A percentile compares a stretch with the other conserved stretches of the same genome.
Evolutionary conservation across 2,797 vertebrate genomes (phyloP).

Genomic region (Protosalanx chinensis): DNA sequence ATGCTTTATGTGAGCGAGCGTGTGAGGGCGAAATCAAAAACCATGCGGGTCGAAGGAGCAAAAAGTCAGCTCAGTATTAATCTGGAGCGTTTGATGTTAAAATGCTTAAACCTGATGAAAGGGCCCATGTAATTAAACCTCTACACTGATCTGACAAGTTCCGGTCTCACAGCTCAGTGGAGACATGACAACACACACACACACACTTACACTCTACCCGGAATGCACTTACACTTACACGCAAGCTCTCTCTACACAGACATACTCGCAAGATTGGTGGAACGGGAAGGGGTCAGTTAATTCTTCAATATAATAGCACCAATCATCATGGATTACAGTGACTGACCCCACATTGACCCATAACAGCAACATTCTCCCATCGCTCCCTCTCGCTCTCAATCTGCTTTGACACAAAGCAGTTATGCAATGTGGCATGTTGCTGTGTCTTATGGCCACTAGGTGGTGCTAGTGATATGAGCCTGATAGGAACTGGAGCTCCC

Average conservation of each 20-base stretch:
- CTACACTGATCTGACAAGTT: constrained; percentile 23
- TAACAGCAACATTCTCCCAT: neutral
- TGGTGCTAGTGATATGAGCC: constrained; percentile 42
- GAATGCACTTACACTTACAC: neutral
- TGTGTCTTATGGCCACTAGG: constrained; percentile 53
- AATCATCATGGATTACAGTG: neutral
- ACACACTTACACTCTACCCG: too few relatives aligned
- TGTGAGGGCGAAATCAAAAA: neutral
- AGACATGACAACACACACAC: constrained; percentile 8
- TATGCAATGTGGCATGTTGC: neutral
- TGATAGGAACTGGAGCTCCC: too few relatives aligned
- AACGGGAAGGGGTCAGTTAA: neutral
- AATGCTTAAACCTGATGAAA: constrained; percentile 45
- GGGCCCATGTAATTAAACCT: constrained; percentile 30
- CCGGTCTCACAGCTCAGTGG: constrained; percentile 1
- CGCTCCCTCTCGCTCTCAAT: neutral
- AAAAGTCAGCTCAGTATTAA: constrained; percentile 16
- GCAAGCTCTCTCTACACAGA: constrained; percentile 2
- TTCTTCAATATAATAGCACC: neutral
- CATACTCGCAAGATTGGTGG: neutral
- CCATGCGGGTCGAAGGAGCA: too few relatives aligned
- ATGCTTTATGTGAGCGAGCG: neutral
- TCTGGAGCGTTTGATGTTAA: constrained; percentile 40
- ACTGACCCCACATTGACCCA: neutral
- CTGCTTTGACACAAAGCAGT: neutral